Percentiles rank a stretch among this genome's conserved stretches.
These are phyloP conservation scores for Lasioglossum calceatum DNA, from an alignment of 2,888 invertebrate genomes.

Conservation along the genomic window DNA sequence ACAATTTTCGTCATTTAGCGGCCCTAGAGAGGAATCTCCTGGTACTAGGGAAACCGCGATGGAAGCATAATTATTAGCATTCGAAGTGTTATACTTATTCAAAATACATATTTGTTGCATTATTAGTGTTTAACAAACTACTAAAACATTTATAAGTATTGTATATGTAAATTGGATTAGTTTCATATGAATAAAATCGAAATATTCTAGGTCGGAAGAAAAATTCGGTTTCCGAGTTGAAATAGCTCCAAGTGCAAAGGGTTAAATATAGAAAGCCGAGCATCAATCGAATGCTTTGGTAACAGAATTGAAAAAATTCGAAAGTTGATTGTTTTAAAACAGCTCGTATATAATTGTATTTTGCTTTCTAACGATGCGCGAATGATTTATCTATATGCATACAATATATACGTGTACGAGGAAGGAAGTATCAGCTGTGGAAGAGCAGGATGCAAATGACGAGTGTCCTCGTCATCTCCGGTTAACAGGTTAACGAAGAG, in stretches of 20 bases:
- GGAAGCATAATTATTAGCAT: too few relatives aligned
- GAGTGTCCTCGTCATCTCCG: background rate
- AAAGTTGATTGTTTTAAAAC: background rate
- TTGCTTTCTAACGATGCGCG: background rate
- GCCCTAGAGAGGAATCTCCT: background rate
- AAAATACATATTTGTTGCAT: background rate
- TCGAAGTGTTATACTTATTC: too few relatives aligned
- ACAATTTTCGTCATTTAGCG: background rate
- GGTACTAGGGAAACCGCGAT: background rate
- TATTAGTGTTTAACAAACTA: background rate
- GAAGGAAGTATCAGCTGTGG: background rate
- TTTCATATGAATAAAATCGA: too few relatives aligned
- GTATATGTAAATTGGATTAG: too few relatives aligned
- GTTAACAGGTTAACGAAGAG: slow-evolving; percentile 14
- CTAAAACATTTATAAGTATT: background rate
- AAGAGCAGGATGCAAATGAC: background rate
- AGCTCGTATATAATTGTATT: background rate
- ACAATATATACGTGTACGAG: background rate
- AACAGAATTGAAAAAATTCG: background rate
- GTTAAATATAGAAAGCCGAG: background rate
- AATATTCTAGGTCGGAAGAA: too few relatives aligned
- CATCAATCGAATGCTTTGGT: too few relatives aligned
- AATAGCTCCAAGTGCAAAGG: too few relatives aligned
- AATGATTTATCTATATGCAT: background rate
- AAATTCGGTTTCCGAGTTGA: too few relatives aligned